These are phyloP conservation scores for Adoxophyes honmai DNA, from an alignment of 1,140 invertebrate genomes.

Conservation along the genomic window DNA sequence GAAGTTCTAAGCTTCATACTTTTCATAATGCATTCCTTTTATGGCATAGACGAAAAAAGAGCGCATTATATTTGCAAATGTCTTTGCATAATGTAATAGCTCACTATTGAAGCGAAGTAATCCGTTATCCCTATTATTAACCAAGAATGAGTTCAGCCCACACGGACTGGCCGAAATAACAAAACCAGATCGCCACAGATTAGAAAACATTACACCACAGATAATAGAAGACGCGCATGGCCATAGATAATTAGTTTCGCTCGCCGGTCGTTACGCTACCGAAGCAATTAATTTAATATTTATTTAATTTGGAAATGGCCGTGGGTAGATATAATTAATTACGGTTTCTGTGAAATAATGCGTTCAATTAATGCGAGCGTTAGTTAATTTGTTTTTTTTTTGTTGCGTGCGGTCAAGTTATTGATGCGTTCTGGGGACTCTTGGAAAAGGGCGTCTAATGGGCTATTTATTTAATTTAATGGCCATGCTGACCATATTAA, in stretches of 20 bases:
- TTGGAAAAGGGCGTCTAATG: background rate
- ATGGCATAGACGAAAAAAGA: too few species aligned
- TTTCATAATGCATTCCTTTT: too few species aligned
- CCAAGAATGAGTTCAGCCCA: slow-evolving; percentile 1
- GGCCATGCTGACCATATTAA: background rate
- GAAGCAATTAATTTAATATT: background rate
- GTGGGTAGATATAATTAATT: background rate
- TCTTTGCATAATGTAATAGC: too few species aligned
- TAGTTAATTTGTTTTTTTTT: background rate
- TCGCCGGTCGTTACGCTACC: background rate
- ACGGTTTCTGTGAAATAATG: background rate
- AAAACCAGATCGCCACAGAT: slow-evolving; percentile 2
- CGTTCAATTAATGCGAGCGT: background rate
- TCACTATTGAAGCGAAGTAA: background rate
- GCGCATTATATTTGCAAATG: too few species aligned
- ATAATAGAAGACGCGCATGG: background rate
- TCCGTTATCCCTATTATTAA: slow-evolving; percentile 12
- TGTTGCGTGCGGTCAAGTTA: background rate
- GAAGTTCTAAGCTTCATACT: too few species aligned
- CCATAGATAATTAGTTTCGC: slow-evolving; percentile 1
- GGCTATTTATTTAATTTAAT: slow-evolving; percentile 9
- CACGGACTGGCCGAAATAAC: slow-evolving; percentile 2
- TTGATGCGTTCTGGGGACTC: slow-evolving; percentile 1
- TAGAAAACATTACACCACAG: background rate
- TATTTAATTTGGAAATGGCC: slow-evolving; percentile 6